Percentiles rank a stretch among this genome's conserved stretches.
Conservation (phyloP, 35 echinoderm and acorn worm genomes). For the Apostichopus parvimensis region DNA sequence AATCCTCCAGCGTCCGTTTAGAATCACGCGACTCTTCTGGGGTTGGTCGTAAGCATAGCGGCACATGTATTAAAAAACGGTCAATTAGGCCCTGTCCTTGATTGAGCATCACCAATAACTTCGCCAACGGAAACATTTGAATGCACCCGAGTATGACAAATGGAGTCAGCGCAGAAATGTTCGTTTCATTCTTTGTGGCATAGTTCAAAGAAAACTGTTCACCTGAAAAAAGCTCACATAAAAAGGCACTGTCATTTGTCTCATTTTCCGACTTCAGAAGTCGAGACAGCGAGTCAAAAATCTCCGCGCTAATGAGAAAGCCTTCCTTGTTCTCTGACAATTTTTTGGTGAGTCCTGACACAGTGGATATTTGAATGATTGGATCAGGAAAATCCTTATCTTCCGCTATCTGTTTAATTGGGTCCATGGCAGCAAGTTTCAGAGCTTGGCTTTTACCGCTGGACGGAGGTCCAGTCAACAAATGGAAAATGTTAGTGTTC, state of each 20-base stretch:
- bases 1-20: too few relatives aligned
- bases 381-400: neutral
- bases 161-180: slow-evolving; percentile 10
- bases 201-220: slow-evolving; percentile 20
- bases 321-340: neutral
- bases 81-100: slow-evolving; percentile 20
- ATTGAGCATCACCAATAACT: neutral
- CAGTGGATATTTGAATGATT: slow-evolving; percentile 24
- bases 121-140: slow-evolving; percentile 24
- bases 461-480: slow-evolving; percentile 19
- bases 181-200: neutral
- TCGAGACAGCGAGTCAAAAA: slow-evolving; percentile 9
- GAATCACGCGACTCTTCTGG: neutral
- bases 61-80: neutral
- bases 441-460: slow-evolving; percentile 25
- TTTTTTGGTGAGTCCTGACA: slow-evolving; percentile 5
- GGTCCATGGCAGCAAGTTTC: neutral
- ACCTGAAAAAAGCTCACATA: slow-evolving; percentile 45
- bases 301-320: neutral
- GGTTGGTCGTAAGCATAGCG: neutral
- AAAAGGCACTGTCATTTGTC: neutral
- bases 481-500: neutral
- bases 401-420: neutral
- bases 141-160: slow-evolving; percentile 1
- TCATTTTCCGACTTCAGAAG: slow-evolving; percentile 8